Evolutionary conservation across 2,113 vertebrate species (phyloP).

Genomic region (Bubo scandiacus): DNA sequence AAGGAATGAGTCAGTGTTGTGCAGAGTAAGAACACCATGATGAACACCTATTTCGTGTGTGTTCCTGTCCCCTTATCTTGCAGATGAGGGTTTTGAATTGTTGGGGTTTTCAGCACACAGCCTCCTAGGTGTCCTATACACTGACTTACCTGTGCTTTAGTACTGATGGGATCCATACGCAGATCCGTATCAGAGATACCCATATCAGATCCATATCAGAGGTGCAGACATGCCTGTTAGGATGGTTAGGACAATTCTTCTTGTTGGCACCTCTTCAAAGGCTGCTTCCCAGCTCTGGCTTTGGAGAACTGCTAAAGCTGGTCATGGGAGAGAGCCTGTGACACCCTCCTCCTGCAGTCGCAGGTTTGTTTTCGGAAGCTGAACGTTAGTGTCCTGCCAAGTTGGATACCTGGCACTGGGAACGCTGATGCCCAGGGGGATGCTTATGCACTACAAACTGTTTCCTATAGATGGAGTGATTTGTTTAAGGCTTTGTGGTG

Average conservation of each 20-base stretch:
- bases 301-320: not conserved
- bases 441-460: not conserved
- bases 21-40: not conserved
- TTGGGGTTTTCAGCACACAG: not conserved
- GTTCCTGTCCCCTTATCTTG: not conserved
- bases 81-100: not conserved
- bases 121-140: not conserved
- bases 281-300: not conserved
- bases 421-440: not conserved
- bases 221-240: not conserved
- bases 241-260: not conserved
- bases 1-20: slow-evolving; percentile 1
- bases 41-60: slow-evolving; percentile 1
- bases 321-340: accelerated
- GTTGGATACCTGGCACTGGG: not conserved
- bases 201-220: too few species aligned
- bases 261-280: not conserved
- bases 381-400: not conserved
- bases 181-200: too few species aligned
- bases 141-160: not conserved
- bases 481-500: not conserved
- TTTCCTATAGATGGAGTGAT: not conserved
- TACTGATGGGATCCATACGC: not conserved
- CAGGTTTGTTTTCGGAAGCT: not conserved
- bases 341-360: not conserved